These are phyloP conservation scores for Canis aureus DNA, from an alignment of 2,113 vertebrate species.

Conservation along the genomic window DNA sequence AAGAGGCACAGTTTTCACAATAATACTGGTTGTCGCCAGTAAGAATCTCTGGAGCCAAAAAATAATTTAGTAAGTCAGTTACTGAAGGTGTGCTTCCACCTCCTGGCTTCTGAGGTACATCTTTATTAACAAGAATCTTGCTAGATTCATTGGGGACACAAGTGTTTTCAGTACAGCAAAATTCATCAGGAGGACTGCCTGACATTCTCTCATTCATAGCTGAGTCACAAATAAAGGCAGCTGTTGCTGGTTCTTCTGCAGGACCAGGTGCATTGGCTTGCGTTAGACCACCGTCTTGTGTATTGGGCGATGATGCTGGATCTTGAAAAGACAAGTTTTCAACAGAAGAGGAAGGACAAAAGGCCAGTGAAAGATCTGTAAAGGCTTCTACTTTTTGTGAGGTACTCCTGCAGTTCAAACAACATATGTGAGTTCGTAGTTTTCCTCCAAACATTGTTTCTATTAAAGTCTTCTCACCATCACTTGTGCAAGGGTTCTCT, in stretches of 20 bases:
- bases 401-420: conserved; percentile 94
- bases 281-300: conserved; percentile 77
- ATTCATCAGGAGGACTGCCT: conserved; percentile 76
- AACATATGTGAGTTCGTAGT: conserved; percentile 94
- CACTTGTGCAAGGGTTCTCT: conserved; percentile 73
- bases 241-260: conserved; percentile 73
- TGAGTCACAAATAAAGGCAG: conserved; percentile 77
- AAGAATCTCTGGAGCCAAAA: conserved; percentile 97
- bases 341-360: conserved; percentile 91
- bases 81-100: conserved; percentile 90
- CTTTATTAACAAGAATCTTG: conserved; percentile 75
- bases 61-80: conserved; percentile 96
- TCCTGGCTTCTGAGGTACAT: conserved; percentile 85
- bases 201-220: conserved; percentile 70
- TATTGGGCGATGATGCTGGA: conserved; percentile 60
- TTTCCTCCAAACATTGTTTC: conserved; percentile 97
- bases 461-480: conserved; percentile 91
- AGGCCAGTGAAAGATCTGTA: conserved; percentile 97
- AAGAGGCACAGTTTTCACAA: conserved; percentile 96
- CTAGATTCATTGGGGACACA: conserved; percentile 73
- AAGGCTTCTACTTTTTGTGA: conserved; percentile 98
- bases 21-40: conserved; percentile 98
- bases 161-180: conserved; percentile 73
- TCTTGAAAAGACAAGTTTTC: conserved; percentile 80
- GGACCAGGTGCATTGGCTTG: conserved; percentile 59